These are phyloP conservation scores for Empidonax alnorum DNA, from an alignment of 2,113 vertebrate genomes.

Conservation along the genomic window DNA sequence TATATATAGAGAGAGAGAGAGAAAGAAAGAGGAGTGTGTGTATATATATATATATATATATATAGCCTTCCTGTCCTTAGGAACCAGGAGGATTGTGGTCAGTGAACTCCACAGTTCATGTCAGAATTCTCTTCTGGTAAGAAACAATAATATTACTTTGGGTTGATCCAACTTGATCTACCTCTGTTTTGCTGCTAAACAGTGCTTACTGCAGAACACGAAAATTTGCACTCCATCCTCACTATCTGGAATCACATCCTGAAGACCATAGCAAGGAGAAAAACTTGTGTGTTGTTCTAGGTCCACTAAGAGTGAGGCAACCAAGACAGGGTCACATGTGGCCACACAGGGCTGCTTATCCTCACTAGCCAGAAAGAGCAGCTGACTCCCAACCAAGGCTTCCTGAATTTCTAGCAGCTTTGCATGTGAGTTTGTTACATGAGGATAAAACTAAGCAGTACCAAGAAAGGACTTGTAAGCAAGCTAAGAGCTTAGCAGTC, in stretches of 20 bases:
- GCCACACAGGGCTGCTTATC: background rate
- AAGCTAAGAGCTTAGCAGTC: background rate
- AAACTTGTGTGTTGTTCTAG: background rate
- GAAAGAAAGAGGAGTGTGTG: background rate
- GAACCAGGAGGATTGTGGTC: background rate
- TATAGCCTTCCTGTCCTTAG: background rate
- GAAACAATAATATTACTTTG: background rate
- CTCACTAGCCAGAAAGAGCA: background rate
- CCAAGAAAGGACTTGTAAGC: background rate
- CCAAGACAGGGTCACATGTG: background rate
- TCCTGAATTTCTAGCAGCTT: background rate
- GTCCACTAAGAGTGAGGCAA: background rate
- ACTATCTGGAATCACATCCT: background rate
- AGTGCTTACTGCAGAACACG: background rate
- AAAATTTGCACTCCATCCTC: background rate
- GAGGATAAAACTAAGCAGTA: background rate
- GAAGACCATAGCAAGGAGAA: background rate
- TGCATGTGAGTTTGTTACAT: background rate
- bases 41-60: background rate
- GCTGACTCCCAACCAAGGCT: background rate
- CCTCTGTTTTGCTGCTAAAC: background rate
- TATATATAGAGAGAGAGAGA: background rate
- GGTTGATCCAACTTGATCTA: background rate
- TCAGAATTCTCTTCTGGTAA: background rate
- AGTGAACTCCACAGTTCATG: background rate